Percentiles rank a stretch among this genome's conserved stretches.
Conservation (phyloP, 2,113 vertebrate species). For the Ochotona princeps region DNA sequence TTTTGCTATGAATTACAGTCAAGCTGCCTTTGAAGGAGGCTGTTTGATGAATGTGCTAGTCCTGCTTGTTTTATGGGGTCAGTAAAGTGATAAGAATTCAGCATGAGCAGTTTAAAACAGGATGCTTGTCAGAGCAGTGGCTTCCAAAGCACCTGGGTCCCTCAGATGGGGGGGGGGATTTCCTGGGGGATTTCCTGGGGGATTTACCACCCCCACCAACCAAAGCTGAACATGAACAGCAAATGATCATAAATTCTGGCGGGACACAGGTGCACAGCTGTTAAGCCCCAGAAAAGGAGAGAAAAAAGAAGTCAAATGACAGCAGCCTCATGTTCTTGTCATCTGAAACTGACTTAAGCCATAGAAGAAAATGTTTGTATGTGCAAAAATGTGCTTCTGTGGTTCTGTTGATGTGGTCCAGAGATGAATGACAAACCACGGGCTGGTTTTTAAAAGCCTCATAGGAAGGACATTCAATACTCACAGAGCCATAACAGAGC, state of each 20-base stretch:
- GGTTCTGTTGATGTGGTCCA: conserved; percentile 39
- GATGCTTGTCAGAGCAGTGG: conserved; percentile 16
- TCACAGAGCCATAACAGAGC: conserved; percentile 14
- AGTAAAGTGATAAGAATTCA: conserved; percentile 48
- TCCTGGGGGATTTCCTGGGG: no score
- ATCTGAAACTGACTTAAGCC: conserved; percentile 20
- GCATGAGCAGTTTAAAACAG: neutral
- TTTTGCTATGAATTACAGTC: conserved; percentile 33
- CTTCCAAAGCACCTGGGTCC: neutral
- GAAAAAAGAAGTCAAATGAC: conserved; percentile 16
- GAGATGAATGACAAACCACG: conserved; percentile 54
- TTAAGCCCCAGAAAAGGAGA: neutral
- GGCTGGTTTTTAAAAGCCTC: conserved; percentile 46
- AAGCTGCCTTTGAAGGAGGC: conserved; percentile 30
- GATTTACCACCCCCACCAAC: neutral
- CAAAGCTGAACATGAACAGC: neutral
- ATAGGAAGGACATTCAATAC: conserved; percentile 44
- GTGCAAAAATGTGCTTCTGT: neutral
- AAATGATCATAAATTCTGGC: neutral
- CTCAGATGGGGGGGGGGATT: neutral
- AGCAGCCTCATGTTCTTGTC: neutral
- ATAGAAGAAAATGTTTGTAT: neutral
- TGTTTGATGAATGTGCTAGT: neutral
- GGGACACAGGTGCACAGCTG: neutral
- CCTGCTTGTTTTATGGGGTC: conserved; percentile 30